A percentile compares a stretch with the other conserved stretches of the same genome.
Evolutionary conservation across 2,888 invertebrate genomes (phyloP).

Genomic region (Coenonympha arcania): DNA sequence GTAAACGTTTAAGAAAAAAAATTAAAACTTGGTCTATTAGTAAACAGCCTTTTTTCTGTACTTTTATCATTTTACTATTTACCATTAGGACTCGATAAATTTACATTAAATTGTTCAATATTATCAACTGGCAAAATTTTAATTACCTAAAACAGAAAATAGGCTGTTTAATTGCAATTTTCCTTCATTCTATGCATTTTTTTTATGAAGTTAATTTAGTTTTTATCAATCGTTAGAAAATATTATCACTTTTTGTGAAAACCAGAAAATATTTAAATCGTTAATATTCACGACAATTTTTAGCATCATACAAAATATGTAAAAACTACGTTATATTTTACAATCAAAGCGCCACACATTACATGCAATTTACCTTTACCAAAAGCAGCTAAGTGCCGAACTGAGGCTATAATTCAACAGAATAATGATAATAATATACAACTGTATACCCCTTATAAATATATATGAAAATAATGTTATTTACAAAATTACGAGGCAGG

Average conservation of each 20-base stretch:
- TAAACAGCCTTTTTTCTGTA: slow-evolving; percentile 56
- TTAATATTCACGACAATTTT: background rate
- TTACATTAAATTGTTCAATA: too few species aligned
- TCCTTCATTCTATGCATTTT: slow-evolving; percentile 35
- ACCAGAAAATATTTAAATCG: background rate
- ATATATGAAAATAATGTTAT: slow-evolving; percentile 39
- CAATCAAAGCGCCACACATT: slow-evolving; percentile 47
- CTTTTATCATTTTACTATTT: background rate
- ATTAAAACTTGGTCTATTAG: slow-evolving; percentile 29
- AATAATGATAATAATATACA: too few species aligned
- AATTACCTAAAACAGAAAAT: slow-evolving; percentile 42
- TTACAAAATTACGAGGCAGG: slow-evolving; percentile 30
- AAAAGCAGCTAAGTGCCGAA: slow-evolving; percentile 58
- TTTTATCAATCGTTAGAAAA: background rate
- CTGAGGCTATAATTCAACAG: slow-evolving; percentile 50
- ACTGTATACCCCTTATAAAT: slow-evolving; percentile 37
- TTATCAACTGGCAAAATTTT: background rate
- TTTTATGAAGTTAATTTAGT: slow-evolving; percentile 24
- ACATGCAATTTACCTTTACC: slow-evolving; percentile 72
- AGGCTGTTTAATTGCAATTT: slow-evolving; percentile 41
- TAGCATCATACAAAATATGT: background rate
- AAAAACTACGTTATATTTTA: slow-evolving; percentile 4
- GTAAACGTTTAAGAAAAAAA: slow-evolving; percentile 39
- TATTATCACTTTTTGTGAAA: background rate
- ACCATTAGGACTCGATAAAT: too few species aligned